A percentile compares a stretch with the other conserved stretches of the same genome.
phyloP scores from a whole-genome alignment of 2,797 vertebrate genomes.

The Sternotherus odoratus region DNA sequence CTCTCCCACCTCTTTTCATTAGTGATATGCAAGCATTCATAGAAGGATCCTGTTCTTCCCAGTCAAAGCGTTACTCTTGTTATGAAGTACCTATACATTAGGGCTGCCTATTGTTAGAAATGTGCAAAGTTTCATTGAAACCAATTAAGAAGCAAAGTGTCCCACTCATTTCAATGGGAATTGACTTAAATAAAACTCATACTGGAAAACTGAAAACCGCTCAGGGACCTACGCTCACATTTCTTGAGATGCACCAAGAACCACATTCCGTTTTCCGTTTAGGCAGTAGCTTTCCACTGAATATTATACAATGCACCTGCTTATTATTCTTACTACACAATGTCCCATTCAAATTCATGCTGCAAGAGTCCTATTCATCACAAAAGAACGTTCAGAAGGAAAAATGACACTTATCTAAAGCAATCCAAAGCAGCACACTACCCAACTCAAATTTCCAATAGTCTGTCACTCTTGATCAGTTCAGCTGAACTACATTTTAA shows the following conservation, averaged over 20 bases:
- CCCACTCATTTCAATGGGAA: slow-evolving; percentile 17
- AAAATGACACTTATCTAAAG: neutral
- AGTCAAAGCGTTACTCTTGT: neutral
- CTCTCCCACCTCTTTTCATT: slow-evolving; percentile 62
- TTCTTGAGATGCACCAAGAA: slow-evolving; percentile 16
- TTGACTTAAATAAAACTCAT: slow-evolving; percentile 46
- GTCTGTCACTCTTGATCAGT: slow-evolving; percentile 38
- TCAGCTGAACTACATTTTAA: neutral
- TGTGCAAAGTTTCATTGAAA: neutral
- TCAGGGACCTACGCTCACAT: neutral
- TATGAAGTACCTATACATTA: slow-evolving; percentile 11
- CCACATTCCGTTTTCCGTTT: neutral
- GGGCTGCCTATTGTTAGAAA: slow-evolving; percentile 8
- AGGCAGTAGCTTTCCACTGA: slow-evolving; percentile 36
- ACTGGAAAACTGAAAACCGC: neutral
- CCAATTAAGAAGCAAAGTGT: slow-evolving; percentile 17
- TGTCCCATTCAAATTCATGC: slow-evolving; percentile 23
- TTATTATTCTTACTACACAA: slow-evolving; percentile 52
- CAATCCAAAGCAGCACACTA: slow-evolving; percentile 28
- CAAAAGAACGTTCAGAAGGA: slow-evolving; percentile 4
- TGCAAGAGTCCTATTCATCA: slow-evolving; percentile 3
- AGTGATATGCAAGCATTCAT: slow-evolving; percentile 53
- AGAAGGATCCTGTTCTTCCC: slow-evolving; percentile 46
- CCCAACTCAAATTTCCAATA: slow-evolving; percentile 5
- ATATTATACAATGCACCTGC: slow-evolving; percentile 35